Conservation (phyloP, 1,140 invertebrate genomes). For the Vanessa atalanta region DNA sequence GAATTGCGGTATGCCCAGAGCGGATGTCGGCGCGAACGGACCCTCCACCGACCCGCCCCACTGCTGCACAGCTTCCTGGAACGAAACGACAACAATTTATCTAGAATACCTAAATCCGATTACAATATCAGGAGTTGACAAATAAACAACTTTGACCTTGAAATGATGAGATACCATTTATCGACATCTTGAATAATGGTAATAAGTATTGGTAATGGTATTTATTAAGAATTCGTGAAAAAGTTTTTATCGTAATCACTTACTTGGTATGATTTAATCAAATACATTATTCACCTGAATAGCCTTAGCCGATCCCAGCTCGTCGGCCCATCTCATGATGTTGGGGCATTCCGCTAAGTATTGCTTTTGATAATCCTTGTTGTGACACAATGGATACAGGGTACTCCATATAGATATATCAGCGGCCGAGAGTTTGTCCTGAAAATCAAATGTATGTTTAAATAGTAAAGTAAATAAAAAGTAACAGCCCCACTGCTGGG, state of each 20-base stretch:
- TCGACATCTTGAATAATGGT: too few species aligned
- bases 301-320: constrained; percentile 48
- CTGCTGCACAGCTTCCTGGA: constrained; percentile 62
- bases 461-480: too few species aligned
- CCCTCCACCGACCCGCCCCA: constrained; percentile 58
- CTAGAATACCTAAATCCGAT: too few species aligned
- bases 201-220: too few species aligned
- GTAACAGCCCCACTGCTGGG: too few species aligned
- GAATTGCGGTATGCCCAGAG: constrained; percentile 64
- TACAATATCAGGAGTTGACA: too few species aligned
- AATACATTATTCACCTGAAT: constrained; percentile 5
- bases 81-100: too few species aligned
- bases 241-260: too few species aligned
- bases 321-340: constrained; percentile 81
- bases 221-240: too few species aligned
- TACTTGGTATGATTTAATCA: too few species aligned
- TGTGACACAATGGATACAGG: constrained; percentile 81
- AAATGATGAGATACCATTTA: too few species aligned
- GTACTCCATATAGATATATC: constrained; percentile 86
- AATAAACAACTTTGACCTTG: too few species aligned
- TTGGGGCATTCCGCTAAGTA: constrained; percentile 67
- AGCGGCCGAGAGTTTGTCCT: constrained; percentile 81
- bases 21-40: constrained; percentile 50
- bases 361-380: constrained; percentile 61
- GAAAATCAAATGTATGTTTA: constrained; percentile 40